These are phyloP conservation scores for Thereuonema tuberculata DNA, from an alignment of 1,140 invertebrate genomes.

Conservation along the genomic window DNA sequence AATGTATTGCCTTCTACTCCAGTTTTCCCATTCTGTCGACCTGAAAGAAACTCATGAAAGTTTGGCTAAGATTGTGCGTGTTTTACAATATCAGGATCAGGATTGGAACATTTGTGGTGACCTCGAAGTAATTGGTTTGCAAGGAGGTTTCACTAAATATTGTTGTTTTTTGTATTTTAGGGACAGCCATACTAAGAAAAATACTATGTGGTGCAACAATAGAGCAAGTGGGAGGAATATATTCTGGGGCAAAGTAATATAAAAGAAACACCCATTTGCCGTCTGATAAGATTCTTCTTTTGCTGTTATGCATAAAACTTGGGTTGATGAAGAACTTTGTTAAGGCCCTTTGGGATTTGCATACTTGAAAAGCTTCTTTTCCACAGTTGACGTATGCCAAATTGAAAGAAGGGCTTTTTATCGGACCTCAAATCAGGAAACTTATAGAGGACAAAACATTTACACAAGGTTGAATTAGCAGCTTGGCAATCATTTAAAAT, in stretches of 20 bases:
- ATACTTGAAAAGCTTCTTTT: constrained; percentile 1
- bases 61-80: not conserved
- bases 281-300: not conserved
- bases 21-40: not conserved
- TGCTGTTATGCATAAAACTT: constrained; percentile 17
- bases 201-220: not conserved
- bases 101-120: not conserved
- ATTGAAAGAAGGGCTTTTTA: constrained; percentile 10
- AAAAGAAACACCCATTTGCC: not conserved
- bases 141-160: not conserved
- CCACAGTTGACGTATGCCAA: constrained; percentile 3
- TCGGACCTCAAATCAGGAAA: constrained; percentile 12
- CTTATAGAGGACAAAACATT: not conserved
- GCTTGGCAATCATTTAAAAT: not conserved
- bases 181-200: not conserved
- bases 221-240: not conserved
- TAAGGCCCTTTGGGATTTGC: constrained; percentile 12
- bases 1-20: constrained; percentile 12
- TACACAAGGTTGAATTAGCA: not conserved
- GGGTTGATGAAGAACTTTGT: constrained; percentile 20
- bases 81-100: not conserved
- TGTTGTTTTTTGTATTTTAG: constrained; percentile 5
- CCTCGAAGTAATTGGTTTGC: not conserved
- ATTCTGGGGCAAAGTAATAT: not conserved
- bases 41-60: constrained; percentile 8